Conservation (phyloP, 2,888 invertebrate genomes). For the Callyntrura guangdongensis region DNA sequence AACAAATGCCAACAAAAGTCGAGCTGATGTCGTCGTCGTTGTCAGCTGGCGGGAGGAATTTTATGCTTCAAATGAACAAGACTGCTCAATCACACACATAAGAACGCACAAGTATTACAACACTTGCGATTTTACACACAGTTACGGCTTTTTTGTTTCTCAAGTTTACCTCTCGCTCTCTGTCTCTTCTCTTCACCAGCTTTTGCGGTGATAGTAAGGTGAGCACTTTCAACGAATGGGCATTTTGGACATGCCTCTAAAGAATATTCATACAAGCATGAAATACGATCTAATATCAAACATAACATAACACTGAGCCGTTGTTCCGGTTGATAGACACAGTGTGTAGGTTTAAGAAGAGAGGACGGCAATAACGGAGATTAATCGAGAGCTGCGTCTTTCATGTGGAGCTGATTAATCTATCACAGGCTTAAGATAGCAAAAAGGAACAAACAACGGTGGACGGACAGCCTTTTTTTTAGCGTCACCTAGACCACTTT, state of each 20-base stretch:
- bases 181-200: background rate
- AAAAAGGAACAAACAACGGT: background rate
- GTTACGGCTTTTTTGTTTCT: background rate
- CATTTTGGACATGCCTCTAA: background rate
- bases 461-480: constrained; percentile 16
- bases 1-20: constrained; percentile 59
- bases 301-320: too few relatives aligned
- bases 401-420: constrained; percentile 75
- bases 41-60: constrained; percentile 16
- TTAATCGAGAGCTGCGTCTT: constrained; percentile 70
- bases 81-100: constrained; percentile 39
- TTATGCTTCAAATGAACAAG: constrained; percentile 29
- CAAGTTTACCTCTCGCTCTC: background rate
- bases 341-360: background rate
- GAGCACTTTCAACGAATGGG: background rate
- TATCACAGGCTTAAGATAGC: constrained; percentile 69
- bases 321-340: background rate
- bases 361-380: constrained; percentile 69
- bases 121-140: background rate
- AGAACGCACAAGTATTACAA: background rate
- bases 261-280: background rate
- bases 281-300: constrained; percentile 1
- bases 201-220: background rate
- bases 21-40: constrained; percentile 13
- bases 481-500: background rate